phyloP scores from a whole-genome alignment of 2,797 vertebrate genomes.

The Hypotaenidia okinawae region DNA sequence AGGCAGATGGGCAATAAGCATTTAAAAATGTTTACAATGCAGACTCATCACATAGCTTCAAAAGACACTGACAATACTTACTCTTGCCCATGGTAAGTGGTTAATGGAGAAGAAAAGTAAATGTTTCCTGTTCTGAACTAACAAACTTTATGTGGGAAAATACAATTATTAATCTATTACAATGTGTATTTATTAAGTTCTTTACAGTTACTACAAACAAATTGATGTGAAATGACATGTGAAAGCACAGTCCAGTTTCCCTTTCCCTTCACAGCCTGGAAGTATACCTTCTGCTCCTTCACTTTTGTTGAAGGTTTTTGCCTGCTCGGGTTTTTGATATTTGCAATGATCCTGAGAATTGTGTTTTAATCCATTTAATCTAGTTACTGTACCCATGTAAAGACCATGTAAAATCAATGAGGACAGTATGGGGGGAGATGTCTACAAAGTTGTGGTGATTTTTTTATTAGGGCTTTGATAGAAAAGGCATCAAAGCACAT shows the following conservation, averaged over 20 bases:
- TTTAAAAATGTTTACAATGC: neutral
- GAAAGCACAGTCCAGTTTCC: neutral
- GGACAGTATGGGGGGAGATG: neutral
- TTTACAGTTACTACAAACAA: neutral
- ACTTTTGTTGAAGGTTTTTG: neutral
- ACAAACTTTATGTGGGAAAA: neutral
- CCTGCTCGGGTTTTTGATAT: neutral
- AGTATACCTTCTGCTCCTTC: neutral
- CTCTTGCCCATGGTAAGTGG: neutral
- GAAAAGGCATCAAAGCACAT: neutral
- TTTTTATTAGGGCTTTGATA: neutral
- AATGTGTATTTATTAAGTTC: neutral
- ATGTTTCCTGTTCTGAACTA: neutral
- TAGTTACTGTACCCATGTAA: neutral
- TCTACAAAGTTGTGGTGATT: neutral
- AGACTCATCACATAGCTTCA: slow-evolving; percentile 15
- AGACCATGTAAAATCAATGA: neutral
- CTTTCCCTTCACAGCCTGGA: neutral
- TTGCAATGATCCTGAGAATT: neutral
- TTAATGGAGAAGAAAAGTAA: neutral
- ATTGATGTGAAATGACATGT: neutral
- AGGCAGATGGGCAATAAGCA: neutral
- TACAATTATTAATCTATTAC: neutral
- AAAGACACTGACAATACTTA: neutral
- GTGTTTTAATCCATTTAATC: neutral